Percentiles rank a stretch among this genome's conserved stretches.
Evolutionary conservation across 64 coral and sea anemone species (phyloP).

Genomic region (Stichodactyla helianthus): DNA sequence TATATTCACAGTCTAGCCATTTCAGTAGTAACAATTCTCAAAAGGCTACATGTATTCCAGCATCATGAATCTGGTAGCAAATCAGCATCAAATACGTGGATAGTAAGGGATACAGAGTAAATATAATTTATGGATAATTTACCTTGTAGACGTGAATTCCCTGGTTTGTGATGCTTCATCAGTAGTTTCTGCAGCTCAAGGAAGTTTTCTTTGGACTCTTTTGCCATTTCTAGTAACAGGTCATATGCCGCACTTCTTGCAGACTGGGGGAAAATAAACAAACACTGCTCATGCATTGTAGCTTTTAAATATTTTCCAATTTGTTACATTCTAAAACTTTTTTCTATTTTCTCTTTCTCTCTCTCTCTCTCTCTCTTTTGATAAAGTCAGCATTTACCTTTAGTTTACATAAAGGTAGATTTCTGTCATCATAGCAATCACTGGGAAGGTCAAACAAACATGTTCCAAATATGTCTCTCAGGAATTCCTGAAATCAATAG

Average conservation of each 20-base stretch:
- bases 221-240: slow-evolving; percentile 79
- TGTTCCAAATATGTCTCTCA: slow-evolving; percentile 63
- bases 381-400: slow-evolving; percentile 38
- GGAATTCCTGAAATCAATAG: slow-evolving; percentile 52
- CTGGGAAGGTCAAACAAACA: slow-evolving; percentile 86
- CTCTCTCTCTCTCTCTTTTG: neutral
- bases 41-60: no score
- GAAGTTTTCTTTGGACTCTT: slow-evolving; percentile 76
- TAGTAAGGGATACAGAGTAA: no score
- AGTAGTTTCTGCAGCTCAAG: slow-evolving; percentile 81
- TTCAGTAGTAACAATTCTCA: no score
- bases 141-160: slow-evolving; percentile 33
- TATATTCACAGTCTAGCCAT: no score
- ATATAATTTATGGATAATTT: neutral
- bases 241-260: slow-evolving; percentile 85
- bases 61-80: no score
- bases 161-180: slow-evolving; percentile 79
- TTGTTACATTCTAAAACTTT: neutral
- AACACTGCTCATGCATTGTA: neutral
- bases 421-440: slow-evolving; percentile 63
- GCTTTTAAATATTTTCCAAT: no score
- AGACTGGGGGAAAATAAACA: slow-evolving; percentile 36
- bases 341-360: neutral
- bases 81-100: neutral
- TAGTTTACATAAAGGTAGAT: slow-evolving; percentile 78